Evolutionary conservation across 2,113 vertebrate genomes (phyloP), one percentile per base, ranked within the genome.

Genomic region (Rostratula benghalensis): DNA sequence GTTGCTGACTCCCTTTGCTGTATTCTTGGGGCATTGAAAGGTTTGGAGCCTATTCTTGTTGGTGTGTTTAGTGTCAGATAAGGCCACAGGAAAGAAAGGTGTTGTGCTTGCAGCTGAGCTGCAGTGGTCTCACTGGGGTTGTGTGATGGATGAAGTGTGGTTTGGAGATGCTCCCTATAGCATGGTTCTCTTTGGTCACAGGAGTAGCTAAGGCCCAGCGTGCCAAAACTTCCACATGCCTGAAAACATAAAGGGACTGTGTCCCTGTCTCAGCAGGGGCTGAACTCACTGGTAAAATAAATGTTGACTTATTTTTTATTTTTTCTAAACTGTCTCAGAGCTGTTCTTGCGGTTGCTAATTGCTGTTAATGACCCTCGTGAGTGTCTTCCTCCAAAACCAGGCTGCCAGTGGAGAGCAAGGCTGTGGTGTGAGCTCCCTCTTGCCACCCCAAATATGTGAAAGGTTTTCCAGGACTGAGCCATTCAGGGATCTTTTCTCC

Each of bases 261-360:
- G 11, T 61, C 88, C 74, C 82, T 73, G 27, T 24, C 68, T 51
- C 45, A 54, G 63, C 92, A 77, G 85, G 94, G 83, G 3, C 56
- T 75, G 83, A 89, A 74, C 73, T 90, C 59, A 10, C 8, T 2
- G 80, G 4, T 90, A 27, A 74, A 97, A 97, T 95, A 96, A 96
- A 97, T 4, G 5, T 0, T 20, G 30, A n/a, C 7, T 37, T 33
- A 1, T 57, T 95, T 95, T 93, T 74, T 74, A 31, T 57, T 45
- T 70, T 94, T 94, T 37, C 79, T 94, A 68, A 90, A 11, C 50
- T n/a, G 83, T 61, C 85, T 92, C 59, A 12, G 88, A 71, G 50
- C 85, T 87, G 53, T 94, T 88, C 59, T 92, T 90, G 90, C 67
- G 15, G 70, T 35, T 73, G 39, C 85, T 85, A 82, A 27, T 79